phyloP scores from a whole-genome alignment of 2,797 vertebrate genomes.

The Ficedula albicollis region DNA sequence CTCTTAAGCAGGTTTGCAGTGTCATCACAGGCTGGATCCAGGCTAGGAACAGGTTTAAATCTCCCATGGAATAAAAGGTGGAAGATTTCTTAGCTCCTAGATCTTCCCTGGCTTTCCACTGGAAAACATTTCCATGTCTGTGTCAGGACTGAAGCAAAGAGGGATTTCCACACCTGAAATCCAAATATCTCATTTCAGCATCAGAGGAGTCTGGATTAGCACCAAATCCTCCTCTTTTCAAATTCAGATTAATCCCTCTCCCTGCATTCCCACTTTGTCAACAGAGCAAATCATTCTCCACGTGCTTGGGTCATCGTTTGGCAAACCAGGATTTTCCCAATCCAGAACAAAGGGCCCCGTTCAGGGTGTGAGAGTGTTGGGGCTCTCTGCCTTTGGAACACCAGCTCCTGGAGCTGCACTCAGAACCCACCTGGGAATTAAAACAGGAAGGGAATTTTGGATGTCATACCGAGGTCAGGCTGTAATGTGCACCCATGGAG shows the following conservation, averaged over 20 bases:
- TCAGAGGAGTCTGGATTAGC: background rate
- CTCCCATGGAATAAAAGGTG: background rate
- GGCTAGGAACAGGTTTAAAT: background rate
- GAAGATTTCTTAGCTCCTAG: background rate
- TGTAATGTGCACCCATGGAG: too few species aligned
- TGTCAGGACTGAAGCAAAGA: background rate
- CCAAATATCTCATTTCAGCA: background rate
- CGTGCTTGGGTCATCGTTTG: background rate
- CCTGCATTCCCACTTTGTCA: background rate
- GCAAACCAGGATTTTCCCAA: background rate
- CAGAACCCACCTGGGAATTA: rapidly evolving
- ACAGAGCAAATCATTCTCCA: background rate
- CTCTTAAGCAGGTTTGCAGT: conserved; percentile 33
- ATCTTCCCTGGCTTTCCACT: background rate
- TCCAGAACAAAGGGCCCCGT: rapidly evolving
- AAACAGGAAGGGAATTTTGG: background rate
- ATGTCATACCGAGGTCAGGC: background rate
- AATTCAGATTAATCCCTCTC: background rate
- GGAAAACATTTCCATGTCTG: background rate
- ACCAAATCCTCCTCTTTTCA: background rate
- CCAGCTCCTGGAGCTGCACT: rapidly evolving
- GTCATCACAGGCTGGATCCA: background rate
- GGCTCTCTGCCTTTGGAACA: background rate
- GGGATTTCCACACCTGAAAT: background rate
- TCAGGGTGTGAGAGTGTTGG: background rate